Evolutionary conservation across 2,113 vertebrate species (phyloP), one percentile per base, ranked within the genome.

Genomic region (Dunckerocampus dactyliophorus): DNA sequence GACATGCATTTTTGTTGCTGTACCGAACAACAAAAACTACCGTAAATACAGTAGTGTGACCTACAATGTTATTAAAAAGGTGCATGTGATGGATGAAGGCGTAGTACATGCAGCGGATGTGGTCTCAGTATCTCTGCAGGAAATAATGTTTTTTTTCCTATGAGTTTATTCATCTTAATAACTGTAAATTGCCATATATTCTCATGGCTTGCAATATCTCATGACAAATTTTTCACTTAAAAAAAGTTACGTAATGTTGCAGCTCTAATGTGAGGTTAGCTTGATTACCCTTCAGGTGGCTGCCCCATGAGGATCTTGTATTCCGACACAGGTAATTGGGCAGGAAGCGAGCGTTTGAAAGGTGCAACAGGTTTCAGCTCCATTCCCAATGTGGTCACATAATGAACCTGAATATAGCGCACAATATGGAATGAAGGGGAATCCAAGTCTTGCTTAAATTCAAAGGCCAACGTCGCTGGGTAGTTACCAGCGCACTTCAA

Each of bases 361-460:
- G 92, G 92, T 0, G 84, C 81, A 0, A 59, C 69, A 34, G 94
- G 92, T 4, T 82, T 91, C 81, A 99, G 85, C 3, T 92, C 88
- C 19, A 70, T 71, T 31, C 89, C 92, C 71, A 97, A 71, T 8
- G 78, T 62, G 42, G 89, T 92, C 42, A 80, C 77, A 0, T 77
- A 89, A 0, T 86, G 0, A 0, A 88, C 92, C 5, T 93, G 89
- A 3, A 99, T 4, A 7, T 77, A 89, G 53, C 95, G 91, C 19
- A 92, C 76, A 8, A 98, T 93, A 82, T 85, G 79, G 89, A 98
- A 98, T 0, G 75, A 34, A 4, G 11, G 2, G 10, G 60, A 19
- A 48, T 50, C 34, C 0, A 60, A 68, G 68, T 90, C 85, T 65
- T 77, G 77, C 75, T 71, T 83, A 84, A 96, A 95, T 61, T 93